Conservation (phyloP, 2,797 vertebrate genomes). For the Oryzias dopingdopingensis region DNA sequence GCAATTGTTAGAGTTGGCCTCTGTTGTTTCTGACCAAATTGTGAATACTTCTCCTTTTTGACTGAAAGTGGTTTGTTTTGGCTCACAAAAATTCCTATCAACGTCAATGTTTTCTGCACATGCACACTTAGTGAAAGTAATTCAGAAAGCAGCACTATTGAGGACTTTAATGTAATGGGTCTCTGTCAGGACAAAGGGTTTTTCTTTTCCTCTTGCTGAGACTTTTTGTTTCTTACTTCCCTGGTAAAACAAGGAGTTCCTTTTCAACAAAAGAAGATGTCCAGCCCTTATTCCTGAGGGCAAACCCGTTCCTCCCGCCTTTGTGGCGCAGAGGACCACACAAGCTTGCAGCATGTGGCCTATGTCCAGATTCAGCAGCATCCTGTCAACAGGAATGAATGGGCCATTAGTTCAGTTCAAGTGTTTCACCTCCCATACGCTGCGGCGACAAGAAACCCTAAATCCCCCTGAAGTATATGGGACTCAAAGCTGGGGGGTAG, state of each 20-base stretch:
- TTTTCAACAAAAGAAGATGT: constrained; percentile 40
- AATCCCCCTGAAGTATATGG: constrained; percentile 60
- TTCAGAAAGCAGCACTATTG: not conserved
- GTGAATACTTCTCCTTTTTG: too few relatives aligned
- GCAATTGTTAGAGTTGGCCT: too few relatives aligned
- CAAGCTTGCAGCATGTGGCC: constrained; percentile 40
- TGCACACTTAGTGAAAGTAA: too few relatives aligned
- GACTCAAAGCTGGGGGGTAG: constrained; percentile 56
- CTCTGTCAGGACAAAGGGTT: constrained; percentile 5
- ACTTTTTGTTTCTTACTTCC: constrained; percentile 14
- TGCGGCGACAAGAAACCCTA: constrained; percentile 53
- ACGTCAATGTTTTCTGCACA: too few relatives aligned
- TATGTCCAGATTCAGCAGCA: constrained; percentile 36
- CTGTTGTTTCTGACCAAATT: too few relatives aligned
- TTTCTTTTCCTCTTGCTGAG: constrained; percentile 25
- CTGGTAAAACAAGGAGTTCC: constrained; percentile 40
- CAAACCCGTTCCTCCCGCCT: constrained; percentile 23
- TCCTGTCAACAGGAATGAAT: constrained; percentile 59
- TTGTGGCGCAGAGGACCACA: constrained; percentile 25
- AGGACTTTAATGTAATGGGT: constrained; percentile 9
- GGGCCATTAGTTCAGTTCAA: constrained; percentile 55
- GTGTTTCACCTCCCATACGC: constrained; percentile 46
- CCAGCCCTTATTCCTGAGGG: constrained; percentile 27
- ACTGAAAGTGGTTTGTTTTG: too few relatives aligned
- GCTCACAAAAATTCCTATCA: too few relatives aligned